Conservation (phyloP, 2,113 vertebrate genomes). For the Pollachius pollachius region DNA sequence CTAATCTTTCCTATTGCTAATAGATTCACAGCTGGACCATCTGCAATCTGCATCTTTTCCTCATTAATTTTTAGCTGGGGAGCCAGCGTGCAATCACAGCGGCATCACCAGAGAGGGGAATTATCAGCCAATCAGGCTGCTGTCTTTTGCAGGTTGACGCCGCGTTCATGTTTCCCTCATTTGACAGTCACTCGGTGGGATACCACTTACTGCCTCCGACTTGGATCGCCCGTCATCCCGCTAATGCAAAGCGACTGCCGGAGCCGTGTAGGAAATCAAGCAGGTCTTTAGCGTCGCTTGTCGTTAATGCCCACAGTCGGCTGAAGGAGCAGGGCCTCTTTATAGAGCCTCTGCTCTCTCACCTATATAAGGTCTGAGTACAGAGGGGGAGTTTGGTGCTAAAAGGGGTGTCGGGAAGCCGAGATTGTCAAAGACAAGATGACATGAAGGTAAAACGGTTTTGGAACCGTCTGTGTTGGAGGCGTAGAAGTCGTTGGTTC, state of each 20-base stretch:
- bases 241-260: slow-evolving; percentile 65
- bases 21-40: slow-evolving; percentile 51
- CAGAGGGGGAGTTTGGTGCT: no score
- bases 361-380: no score
- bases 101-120: slow-evolving; percentile 14
- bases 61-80: slow-evolving; percentile 56
- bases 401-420: no score
- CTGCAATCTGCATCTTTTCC: slow-evolving; percentile 60
- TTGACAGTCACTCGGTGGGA: slow-evolving; percentile 62
- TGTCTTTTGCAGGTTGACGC: slow-evolving; percentile 49
- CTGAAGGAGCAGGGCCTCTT: slow-evolving; percentile 32
- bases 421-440: no score
- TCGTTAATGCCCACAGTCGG: slow-evolving; percentile 56
- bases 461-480: no score
- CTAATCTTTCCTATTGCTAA: slow-evolving; percentile 27
- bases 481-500: no score
- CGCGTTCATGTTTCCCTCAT: slow-evolving; percentile 42
- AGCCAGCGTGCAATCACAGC: slow-evolving; percentile 46
- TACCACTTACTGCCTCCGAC: slow-evolving; percentile 39
- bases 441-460: not conserved
- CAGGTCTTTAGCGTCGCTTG: slow-evolving; percentile 69
- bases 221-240: slow-evolving; percentile 60
- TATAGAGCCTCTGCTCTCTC: no score
- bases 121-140: slow-evolving; percentile 56
- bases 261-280: slow-evolving; percentile 60